Evolutionary conservation across 1,140 invertebrate genomes (phyloP), one percentile per base, ranked within the genome.

Genomic region (Cydia strobilella): DNA sequence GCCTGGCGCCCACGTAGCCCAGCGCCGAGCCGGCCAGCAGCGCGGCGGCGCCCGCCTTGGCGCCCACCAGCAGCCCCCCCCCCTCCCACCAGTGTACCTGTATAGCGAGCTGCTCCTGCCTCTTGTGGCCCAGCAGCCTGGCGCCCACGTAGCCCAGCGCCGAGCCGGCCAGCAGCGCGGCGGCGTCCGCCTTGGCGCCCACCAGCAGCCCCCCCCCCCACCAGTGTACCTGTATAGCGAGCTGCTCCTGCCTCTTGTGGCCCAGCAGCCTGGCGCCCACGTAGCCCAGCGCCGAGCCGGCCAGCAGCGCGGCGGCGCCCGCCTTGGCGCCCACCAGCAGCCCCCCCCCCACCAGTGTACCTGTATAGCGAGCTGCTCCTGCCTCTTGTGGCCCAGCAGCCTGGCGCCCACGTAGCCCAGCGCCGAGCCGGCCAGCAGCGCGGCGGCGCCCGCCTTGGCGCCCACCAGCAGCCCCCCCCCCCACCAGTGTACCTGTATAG

Each of bases 131-230:
- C 27, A 80, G 76, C 76, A 78, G 20, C 31, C 75, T 54, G 35
- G 76, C 84, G 69, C 74, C 80, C 18, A 75, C 25, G 77, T 82
- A 86, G 9, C 86, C 88, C 15, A 84, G 76, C 63, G 82, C 80
- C 13, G 84, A 84, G 77, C 85, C 86, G 23, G 81, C 82, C 23
- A 87, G 77, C 51, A 78, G 77, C 9, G 82, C 84, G 15, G 81
- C 81, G 48, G 86, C 86, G 35, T 83, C 88, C 63, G 84, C 88
- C 80, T 88, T 88, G 71, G 80, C 83, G 45, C 86, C 86, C 73
- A 84, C 77, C 76, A 84, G 65, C 51, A 86, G 77, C 72, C 88
- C 88, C 76, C n/a, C n/a, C 31, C 31, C 2, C 31, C 35, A 39
- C 35, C 35, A 81, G 71, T 39, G 42, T 76, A 59, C 54, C 54